phyloP scores from a whole-genome alignment of 2,113 vertebrate genomes.

The Corynorhinus townsendii region DNA sequence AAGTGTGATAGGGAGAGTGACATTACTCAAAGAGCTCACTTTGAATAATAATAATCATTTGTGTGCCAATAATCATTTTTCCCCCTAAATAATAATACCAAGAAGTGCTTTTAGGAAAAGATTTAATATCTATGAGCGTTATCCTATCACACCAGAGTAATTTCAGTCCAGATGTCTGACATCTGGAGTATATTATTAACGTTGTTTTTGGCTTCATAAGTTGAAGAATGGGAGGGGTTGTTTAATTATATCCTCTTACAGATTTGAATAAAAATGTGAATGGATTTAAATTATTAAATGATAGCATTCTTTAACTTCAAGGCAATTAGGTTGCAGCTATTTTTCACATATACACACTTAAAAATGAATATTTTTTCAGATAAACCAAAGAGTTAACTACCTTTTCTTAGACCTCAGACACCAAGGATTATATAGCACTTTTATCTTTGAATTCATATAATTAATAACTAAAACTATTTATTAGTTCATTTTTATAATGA shows the following conservation, averaged over 20 bases:
- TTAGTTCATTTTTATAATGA: not conserved
- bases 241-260: conserved; percentile 30
- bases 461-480: conserved; percentile 9
- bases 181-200: conserved; percentile 35
- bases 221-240: not conserved
- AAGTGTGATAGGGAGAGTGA: not conserved
- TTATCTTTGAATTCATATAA: not conserved
- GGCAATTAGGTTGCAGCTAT: conserved; percentile 14
- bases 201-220: conserved; percentile 16
- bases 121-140: conserved; percentile 26
- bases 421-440: not conserved
- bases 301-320: conserved; percentile 34
- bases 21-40: not conserved
- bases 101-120: not conserved
- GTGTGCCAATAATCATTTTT: not conserved
- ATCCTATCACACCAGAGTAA: not conserved
- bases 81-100: not conserved
- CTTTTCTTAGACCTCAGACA: not conserved
- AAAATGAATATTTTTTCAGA: not conserved
- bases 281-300: conserved; percentile 27
- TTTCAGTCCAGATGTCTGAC: conserved; percentile 6
- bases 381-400: conserved; percentile 31
- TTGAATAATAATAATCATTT: not conserved
- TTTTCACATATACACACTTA: not conserved
- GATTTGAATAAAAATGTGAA: conserved; percentile 36